These are phyloP conservation scores for Mesoclemmys tuberculata DNA, from an alignment of 2,113 vertebrate genomes.

Conservation along the genomic window DNA sequence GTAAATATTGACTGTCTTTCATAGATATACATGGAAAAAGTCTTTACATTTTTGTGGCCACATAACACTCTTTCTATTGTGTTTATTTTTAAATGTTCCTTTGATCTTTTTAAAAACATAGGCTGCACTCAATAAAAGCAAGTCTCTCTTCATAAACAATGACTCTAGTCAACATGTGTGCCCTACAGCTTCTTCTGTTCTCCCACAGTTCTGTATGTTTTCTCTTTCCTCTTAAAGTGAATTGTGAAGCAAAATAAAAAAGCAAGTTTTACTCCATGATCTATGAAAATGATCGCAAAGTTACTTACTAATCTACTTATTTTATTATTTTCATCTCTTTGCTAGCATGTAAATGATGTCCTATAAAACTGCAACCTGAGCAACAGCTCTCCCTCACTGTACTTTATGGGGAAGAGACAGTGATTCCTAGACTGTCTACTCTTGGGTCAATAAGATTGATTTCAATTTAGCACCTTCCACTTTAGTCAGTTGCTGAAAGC, in stretches of 20 bases:
- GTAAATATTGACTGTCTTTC: background rate
- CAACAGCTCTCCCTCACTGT: background rate
- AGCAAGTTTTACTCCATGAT: background rate
- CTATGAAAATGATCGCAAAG: background rate
- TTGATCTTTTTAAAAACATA: background rate
- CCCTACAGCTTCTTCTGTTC: background rate
- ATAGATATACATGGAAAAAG: background rate
- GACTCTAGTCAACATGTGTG: background rate
- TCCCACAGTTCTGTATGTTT: background rate
- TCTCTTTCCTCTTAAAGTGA: background rate
- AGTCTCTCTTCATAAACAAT: background rate
- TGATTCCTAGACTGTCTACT: background rate
- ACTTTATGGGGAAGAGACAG: background rate
- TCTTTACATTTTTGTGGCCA: background rate
- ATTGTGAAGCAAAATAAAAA: background rate
- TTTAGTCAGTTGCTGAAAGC: background rate
- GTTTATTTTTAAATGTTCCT: background rate
- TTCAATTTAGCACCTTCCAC: background rate
- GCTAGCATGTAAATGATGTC: background rate
- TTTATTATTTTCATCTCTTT: background rate
- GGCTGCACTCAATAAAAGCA: background rate
- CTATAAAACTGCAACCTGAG: background rate
- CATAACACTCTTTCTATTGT: background rate
- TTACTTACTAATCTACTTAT: background rate
- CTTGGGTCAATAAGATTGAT: background rate